Percentiles rank a stretch among this genome's conserved stretches.
phyloP scores from a whole-genome alignment of 2,797 vertebrate genomes.

The Pseudomugil gertrudae region DNA sequence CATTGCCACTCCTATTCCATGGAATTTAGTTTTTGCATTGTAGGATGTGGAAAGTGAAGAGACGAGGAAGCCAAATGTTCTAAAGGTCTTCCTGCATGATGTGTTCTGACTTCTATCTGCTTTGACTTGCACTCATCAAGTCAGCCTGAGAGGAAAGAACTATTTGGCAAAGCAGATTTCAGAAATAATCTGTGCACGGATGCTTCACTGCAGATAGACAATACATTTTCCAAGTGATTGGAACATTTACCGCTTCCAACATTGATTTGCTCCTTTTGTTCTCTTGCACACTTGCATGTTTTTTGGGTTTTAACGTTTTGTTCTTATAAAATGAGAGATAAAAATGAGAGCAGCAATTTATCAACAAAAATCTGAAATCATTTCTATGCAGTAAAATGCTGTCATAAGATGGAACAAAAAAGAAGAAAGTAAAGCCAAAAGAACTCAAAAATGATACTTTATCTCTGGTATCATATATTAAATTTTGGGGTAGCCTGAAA shows the following conservation, averaged over 20 bases:
- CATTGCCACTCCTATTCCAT: constrained; percentile 32
- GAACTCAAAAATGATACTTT: neutral
- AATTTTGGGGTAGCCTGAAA: too few relatives aligned
- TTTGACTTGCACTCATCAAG: constrained; percentile 49
- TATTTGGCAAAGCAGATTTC: constrained; percentile 11
- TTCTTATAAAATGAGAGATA: too few relatives aligned
- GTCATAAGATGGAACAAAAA: too few relatives aligned
- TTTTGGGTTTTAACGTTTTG: neutral
- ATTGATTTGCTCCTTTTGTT: neutral
- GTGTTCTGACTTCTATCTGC: constrained; percentile 54
- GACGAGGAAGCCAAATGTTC: constrained; percentile 43
- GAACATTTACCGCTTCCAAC: neutral
- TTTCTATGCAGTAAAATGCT: too few relatives aligned
- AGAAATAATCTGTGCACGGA: constrained; percentile 2
- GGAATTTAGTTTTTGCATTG: constrained; percentile 35
- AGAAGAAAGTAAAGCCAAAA: neutral
- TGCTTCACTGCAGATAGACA: constrained; percentile 1
- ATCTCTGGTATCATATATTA: too few relatives aligned
- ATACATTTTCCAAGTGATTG: neutral
- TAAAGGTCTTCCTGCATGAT: constrained; percentile 47
- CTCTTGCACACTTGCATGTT: neutral
- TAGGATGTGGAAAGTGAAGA: constrained; percentile 38
- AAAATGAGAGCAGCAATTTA: neutral
- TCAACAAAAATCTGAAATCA: neutral
- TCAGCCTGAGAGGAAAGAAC: constrained; percentile 7